A percentile compares a stretch with the other conserved stretches of the same genome.
phyloP scores from a whole-genome alignment of 2,888 invertebrate genomes.

The Torymus aiolomorphi region DNA sequence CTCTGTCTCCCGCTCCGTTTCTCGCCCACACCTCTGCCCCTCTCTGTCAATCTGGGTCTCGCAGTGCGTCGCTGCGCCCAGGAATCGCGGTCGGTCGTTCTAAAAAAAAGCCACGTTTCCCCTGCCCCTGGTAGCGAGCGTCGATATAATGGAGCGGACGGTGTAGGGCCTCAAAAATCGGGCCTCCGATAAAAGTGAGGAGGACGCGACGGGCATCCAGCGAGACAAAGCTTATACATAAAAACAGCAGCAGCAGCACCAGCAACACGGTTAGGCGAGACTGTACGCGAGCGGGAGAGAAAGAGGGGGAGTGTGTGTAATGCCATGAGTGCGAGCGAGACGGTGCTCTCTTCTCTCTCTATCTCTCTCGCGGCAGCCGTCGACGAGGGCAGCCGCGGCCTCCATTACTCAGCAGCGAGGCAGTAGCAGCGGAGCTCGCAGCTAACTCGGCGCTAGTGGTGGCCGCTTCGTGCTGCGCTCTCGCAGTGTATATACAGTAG shows the following conservation, averaged over 20 bases:
- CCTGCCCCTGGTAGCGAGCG: too few species aligned
- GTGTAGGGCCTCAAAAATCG: too few species aligned
- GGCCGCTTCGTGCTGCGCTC: background rate
- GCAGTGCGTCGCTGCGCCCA: conserved; percentile 23
- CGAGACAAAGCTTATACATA: conserved; percentile 23
- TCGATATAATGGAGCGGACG: too few species aligned
- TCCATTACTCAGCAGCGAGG: conserved; percentile 72
- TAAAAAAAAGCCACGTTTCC: too few species aligned
- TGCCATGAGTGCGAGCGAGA: conserved; percentile 31
- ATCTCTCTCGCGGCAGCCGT: too few species aligned
- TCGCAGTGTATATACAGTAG: too few species aligned
- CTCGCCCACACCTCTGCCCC: background rate
- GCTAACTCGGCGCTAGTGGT: conserved; percentile 22
- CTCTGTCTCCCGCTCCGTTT: background rate
- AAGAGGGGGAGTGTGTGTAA: conserved; percentile 50
- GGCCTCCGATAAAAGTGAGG: too few species aligned
- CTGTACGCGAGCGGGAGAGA: conserved; percentile 31
- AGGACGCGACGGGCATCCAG: background rate
- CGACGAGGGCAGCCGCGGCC: conserved; percentile 61
- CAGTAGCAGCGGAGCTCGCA: conserved; percentile 16
- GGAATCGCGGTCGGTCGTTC: too few species aligned
- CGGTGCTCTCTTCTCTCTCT: conserved; percentile 47
- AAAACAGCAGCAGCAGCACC: conserved; percentile 7
- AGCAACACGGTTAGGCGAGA: too few species aligned
- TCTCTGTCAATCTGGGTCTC: conserved; percentile 19